Evolutionary conservation across 2,797 vertebrate genomes (phyloP).

Genomic region (Sibirionetta formosa): DNA sequence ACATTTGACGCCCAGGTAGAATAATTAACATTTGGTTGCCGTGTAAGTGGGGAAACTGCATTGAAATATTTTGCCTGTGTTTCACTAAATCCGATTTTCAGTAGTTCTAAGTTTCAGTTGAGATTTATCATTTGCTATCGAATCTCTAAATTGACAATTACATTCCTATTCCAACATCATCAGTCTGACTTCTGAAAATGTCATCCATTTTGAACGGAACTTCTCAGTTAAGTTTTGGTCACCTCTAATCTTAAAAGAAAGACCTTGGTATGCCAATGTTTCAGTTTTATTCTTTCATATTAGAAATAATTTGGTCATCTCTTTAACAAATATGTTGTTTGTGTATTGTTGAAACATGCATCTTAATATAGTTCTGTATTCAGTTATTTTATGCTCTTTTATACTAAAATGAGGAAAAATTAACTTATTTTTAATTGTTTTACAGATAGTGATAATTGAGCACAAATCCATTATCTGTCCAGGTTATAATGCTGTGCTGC

Average conservation of each 20-base stretch:
- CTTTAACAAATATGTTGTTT: not conserved
- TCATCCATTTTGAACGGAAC: not conserved
- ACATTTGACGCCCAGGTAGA: slow-evolving; percentile 97
- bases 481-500: slow-evolving; percentile 97
- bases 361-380: not conserved
- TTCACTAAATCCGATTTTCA: not conserved
- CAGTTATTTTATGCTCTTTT: not conserved
- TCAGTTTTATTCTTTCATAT: not conserved
- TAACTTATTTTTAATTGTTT: slow-evolving; percentile 50
- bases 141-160: not conserved
- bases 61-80: not conserved
- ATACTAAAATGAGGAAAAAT: slow-evolving; percentile 16
- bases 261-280: not conserved
- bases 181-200: not conserved
- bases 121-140: not conserved
- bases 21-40: not conserved
- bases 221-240: not conserved
- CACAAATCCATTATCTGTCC: slow-evolving; percentile 99
- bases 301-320: not conserved
- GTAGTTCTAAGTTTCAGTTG: not conserved
- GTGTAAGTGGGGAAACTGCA: not conserved
- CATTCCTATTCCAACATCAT: not conserved
- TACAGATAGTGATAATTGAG: slow-evolving; percentile 97
- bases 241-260: not conserved
- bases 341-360: not conserved